These are phyloP conservation scores for pig (Sus scrofa) DNA, from an alignment of 2,113 vertebrate species.

Conservation along the genomic window T2T-Sscrofa CM000827.6:41125001-41125500, in stretches of 20 bases:
- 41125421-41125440: not conserved
- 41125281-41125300: not conserved
- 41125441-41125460: fast-evolving
- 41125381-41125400: too few relatives aligned
- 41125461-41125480: not conserved
- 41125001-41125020: not conserved
- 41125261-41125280: not conserved
- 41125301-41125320: not conserved
- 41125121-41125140: not conserved
- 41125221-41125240: not conserved
- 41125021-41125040: not conserved
- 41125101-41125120: fast-evolving
- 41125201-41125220: not conserved
- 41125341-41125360: not conserved
- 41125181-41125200: not conserved
- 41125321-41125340: not conserved
- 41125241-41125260: not conserved
- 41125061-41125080: not conserved
- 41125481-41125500: not conserved
- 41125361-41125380: not conserved
- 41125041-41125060: not conserved
- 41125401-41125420: not conserved
- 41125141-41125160: too few relatives aligned
- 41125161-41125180: too few relatives aligned
- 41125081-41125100: not conserved